Base-by-base conservation (phyloP, 2,888 invertebrate genomes). In the Julus scandinavius region DNA sequence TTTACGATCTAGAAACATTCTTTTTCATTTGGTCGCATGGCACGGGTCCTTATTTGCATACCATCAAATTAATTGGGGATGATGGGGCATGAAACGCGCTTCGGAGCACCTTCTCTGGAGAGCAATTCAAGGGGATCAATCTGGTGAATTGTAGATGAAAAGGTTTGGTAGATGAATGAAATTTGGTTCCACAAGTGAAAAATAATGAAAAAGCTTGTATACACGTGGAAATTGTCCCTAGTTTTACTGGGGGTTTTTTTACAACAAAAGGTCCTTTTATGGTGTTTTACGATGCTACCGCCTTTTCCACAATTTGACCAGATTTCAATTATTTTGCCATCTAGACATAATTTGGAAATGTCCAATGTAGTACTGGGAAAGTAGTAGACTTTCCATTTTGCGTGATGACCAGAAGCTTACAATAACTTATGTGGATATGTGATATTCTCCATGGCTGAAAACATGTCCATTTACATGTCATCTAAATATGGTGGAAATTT, bases 31-130 rank as follows among this genome's bases (percentile, higher is more conserved):
- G 45, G 40, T 40, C 45, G 85, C 85, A 11, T 86, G 45, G 86
- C 54, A 49, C 13, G 86, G 49, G 13, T 20, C 63, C 80, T 87
- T 38, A 87, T 87, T 87, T 87, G 87, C 87, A 87, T 87, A 87
- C 72, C 80, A 87, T 87, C 87, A 87, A 87, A 87, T 49, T 87
- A 87, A 87, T 87, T 72, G 87, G 80, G 72, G 63, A 72, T 87
- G 87, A 87, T 72, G 72, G 87, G 87, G 80, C 72, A 54, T 87
- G 80, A 87, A 72, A 63, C 50, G 86, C 45, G 49, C 13, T 11
- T 85, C 40, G 40, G 40, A 45, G 85, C 45, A 85, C 41, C 45
- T 85, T 45, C 85, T 85, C 85, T 85, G 85, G 85, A 85, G 85
- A 85, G 41, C 85, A 85, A 85, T 85, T 85, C 45, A 17, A 11